Evolutionary conservation across 2,797 vertebrate species (phyloP), one percentile per base, ranked within the genome.

Genomic region (Hypotaenidia okinawae): DNA sequence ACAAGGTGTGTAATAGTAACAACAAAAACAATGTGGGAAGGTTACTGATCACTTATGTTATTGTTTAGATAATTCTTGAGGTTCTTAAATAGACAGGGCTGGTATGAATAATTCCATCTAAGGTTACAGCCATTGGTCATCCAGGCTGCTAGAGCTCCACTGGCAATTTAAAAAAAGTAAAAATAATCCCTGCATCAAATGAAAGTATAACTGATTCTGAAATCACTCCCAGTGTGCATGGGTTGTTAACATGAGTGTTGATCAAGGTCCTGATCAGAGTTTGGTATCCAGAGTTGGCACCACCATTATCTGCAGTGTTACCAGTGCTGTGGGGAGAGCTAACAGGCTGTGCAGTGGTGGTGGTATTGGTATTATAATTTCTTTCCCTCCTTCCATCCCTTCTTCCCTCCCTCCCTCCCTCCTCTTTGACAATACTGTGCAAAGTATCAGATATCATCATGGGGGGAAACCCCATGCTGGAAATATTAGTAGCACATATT

Each of bases 381-480:
- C 43, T 18, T 10, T 43, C 16, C 41, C 41, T 41, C 14, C 41
- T 13, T 41, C 16, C 41, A 16, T 41, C 6, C 41, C 41, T 41
- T 6, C 41, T 16, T 41, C 39, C 41, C 7, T 43, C 41, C 41
- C 41, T 43, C 41, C 41, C 16, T 43, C n/a, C 41, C 41, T 43
- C 41, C 90, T 78, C 84, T 73, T 80, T 84, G 82, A 23, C 62
- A 13, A 43, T 28, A 52, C 23, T 66, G 8, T 15, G 23, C 32
- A 14, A 62, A 90, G 73, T 90, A 90, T 91, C 74, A 94, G 43
- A 28, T 91, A 88, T 43, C 45, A 18, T 67, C 55, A 59, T n/a
- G 39, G 47, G 35, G 57, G 80, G 47, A 62, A 69, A 61, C 21
- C 43, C 24, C 27, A 27, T 61, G 24, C 28, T 63, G 52, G 76